Evolutionary conservation across 2,888 invertebrate species (phyloP).

Genomic region (Leuctra nigra): DNA sequence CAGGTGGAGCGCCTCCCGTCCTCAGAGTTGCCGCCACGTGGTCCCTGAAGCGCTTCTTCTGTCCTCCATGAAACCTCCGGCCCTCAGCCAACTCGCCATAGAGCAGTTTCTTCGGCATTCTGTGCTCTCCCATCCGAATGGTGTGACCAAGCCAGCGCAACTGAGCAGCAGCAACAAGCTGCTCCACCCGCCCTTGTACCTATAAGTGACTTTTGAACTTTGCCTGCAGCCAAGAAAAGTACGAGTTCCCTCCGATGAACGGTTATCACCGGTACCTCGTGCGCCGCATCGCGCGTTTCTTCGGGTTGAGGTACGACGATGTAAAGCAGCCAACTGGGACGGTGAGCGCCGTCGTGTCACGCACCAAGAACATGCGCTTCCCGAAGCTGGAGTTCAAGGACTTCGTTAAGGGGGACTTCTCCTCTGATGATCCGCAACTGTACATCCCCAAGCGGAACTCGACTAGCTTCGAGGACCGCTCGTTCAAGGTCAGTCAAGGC

Average conservation of each 20-base stretch:
- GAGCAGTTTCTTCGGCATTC: too few species aligned
- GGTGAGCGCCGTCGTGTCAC: slow-evolving; percentile 76
- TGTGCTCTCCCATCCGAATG: too few species aligned
- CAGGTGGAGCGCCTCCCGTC: too few species aligned
- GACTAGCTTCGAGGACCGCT: slow-evolving; percentile 65
- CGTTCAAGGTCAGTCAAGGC: slow-evolving; percentile 34
- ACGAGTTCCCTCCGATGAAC: slow-evolving; percentile 87
- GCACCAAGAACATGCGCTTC: slow-evolving; percentile 60
- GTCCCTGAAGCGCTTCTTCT: too few species aligned
- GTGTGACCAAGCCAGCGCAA: too few species aligned
- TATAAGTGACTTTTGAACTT: too few species aligned
- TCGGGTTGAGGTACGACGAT: slow-evolving; percentile 94
- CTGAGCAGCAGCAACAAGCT: too few species aligned
- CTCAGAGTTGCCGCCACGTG: too few species aligned
- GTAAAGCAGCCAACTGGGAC: slow-evolving; percentile 79
- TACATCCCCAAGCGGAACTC: slow-evolving; percentile 80
- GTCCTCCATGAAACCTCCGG: too few species aligned
- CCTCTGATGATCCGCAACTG: slow-evolving; percentile 61
- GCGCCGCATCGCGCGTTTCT: slow-evolving; percentile 87
- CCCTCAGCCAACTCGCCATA: too few species aligned
- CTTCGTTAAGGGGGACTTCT: slow-evolving; percentile 57
- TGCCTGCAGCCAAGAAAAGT: slow-evolving; percentile 55
- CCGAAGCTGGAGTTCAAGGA: slow-evolving; percentile 67
- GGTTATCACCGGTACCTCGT: slow-evolving; percentile 96
- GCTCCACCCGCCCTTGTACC: too few species aligned